phyloP scores from a whole-genome alignment of 2,113 vertebrate genomes.

The Ameiurus melas region DNA sequence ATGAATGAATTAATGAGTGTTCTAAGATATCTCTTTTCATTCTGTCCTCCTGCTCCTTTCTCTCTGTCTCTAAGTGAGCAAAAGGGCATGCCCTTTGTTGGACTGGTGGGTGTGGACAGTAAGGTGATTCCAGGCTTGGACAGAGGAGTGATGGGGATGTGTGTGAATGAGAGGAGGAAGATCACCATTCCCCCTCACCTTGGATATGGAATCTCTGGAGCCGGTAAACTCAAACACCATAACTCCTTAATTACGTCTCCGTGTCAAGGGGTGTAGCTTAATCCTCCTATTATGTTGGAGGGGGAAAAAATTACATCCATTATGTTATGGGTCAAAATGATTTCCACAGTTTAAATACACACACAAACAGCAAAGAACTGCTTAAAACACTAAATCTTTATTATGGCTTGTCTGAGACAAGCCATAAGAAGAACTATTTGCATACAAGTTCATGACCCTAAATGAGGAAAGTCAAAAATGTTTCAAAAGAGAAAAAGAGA shows the following conservation, averaged over 20 bases:
- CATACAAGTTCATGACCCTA: too few species aligned
- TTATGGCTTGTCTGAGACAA: too few species aligned
- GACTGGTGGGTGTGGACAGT: conserved; percentile 84
- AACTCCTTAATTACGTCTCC: neutral
- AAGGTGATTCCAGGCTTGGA: conserved; percentile 90
- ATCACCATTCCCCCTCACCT: conserved; percentile 90
- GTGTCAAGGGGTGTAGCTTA: neutral
- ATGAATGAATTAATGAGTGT: neutral
- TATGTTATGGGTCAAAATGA: too few species aligned
- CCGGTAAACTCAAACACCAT: conserved; percentile 73
- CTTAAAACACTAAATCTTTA: too few species aligned
- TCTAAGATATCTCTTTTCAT: neutral
- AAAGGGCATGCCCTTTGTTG: conserved; percentile 79
- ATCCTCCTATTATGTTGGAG: too few species aligned
- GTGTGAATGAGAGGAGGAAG: conserved; percentile 89
- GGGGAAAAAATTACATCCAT: too few species aligned
- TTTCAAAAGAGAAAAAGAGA: too few species aligned
- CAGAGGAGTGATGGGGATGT: conserved; percentile 93
- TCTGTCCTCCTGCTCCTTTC: neutral
- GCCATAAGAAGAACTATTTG: too few species aligned
- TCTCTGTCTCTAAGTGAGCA: conserved; percentile 72
- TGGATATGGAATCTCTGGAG: conserved; percentile 89
- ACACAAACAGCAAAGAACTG: too few species aligned
- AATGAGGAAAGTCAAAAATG: too few species aligned
- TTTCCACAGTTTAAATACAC: too few species aligned